Evolutionary conservation across 2,113 vertebrate species (phyloP).

Genomic region (Corydoras sp.): DNA sequence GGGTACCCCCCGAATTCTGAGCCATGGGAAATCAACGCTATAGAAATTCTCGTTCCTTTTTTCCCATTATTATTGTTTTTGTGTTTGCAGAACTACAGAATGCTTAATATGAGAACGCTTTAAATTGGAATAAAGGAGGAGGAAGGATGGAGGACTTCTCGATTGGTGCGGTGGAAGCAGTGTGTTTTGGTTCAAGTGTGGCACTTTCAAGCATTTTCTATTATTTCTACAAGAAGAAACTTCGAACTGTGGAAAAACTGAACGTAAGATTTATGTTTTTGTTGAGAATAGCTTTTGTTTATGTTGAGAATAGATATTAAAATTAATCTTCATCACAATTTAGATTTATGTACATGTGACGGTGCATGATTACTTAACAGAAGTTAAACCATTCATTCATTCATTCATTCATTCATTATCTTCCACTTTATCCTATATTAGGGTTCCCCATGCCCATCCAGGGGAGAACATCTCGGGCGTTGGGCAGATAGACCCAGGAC

Average conservation of each 20-base stretch:
- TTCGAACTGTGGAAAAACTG: conserved; percentile 59
- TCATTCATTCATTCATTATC: too few species aligned
- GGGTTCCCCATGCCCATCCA: too few species aligned
- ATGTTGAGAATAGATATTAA: background rate
- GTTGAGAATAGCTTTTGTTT: background rate
- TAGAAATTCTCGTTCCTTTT: too few species aligned
- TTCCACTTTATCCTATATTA: background rate
- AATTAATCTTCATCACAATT: background rate
- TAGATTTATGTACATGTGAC: too few species aligned
- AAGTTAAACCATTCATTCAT: too few species aligned
- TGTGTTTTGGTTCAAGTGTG: conserved; percentile 73
- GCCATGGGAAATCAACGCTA: too few species aligned
- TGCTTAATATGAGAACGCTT: conserved; percentile 9
- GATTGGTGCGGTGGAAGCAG: conserved; percentile 55
- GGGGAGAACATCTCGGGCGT: too few species aligned
- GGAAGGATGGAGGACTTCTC: conserved; percentile 61
- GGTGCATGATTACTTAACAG: too few species aligned
- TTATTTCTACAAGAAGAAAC: conserved; percentile 71
- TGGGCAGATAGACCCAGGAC: too few species aligned
- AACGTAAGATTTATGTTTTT: conserved; percentile 58
- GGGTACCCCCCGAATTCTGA: background rate
- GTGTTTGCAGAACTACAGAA: background rate
- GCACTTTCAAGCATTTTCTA: conserved; percentile 74
- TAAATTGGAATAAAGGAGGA: background rate
- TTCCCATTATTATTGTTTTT: background rate